These are phyloP conservation scores for Pollachius pollachius DNA, from an alignment of 2,113 vertebrate genomes.

Conservation along the genomic window DNA sequence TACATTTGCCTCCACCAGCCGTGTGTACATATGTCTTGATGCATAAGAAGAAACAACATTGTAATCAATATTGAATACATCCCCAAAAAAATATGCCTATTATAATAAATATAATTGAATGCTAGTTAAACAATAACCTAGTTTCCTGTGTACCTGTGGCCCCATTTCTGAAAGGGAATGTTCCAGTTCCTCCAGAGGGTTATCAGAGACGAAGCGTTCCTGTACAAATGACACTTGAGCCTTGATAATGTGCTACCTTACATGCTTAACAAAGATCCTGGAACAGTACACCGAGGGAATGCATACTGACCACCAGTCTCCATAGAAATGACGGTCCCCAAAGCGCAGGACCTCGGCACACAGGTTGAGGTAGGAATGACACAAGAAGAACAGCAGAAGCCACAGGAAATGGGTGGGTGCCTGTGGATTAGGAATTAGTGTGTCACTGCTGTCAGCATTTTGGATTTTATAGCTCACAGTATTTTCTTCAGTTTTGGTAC, in stretches of 20 bases:
- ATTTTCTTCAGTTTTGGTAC: too few species aligned
- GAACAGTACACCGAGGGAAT: background rate
- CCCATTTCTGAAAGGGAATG: constrained; percentile 43
- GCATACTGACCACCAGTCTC: constrained; percentile 43
- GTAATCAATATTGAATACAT: too few species aligned
- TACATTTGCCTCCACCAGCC: constrained; percentile 35
- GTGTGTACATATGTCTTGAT: constrained; percentile 43
- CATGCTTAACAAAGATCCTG: background rate
- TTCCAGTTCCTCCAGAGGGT: constrained; percentile 49
- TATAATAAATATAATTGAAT: background rate
- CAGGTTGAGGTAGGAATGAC: constrained; percentile 55
- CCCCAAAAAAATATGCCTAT: background rate
- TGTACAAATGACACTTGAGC: constrained; percentile 17
- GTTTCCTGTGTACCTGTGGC: constrained; percentile 32
- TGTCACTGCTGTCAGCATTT: too few species aligned
- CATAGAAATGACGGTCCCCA: constrained; percentile 58
- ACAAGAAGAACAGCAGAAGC: constrained; percentile 60
- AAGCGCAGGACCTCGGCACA: constrained; percentile 58
- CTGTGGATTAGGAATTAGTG: constrained; percentile 20
- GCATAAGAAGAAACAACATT: background rate
- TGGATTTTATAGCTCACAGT: too few species aligned
- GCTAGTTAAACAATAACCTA: background rate
- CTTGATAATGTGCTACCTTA: background rate
- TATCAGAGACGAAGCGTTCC: constrained; percentile 47
- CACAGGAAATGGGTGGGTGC: constrained; percentile 61